These are phyloP conservation scores for Heteromyza rotundicornis DNA, from an alignment of 2,888 invertebrate species.

Conservation along the genomic window DNA sequence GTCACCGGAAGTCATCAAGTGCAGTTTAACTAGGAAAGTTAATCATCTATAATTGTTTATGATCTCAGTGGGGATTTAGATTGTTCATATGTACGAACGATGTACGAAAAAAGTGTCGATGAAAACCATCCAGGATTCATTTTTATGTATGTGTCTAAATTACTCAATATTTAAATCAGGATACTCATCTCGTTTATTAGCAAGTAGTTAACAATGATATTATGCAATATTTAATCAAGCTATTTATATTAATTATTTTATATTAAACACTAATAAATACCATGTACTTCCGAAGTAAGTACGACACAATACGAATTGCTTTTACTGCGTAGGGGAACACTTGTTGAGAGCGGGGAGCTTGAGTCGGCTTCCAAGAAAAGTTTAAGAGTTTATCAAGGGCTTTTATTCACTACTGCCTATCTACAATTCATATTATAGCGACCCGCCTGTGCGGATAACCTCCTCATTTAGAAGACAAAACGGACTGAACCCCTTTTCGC, in stretches of 20 bases:
- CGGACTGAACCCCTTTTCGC: neutral
- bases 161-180: neutral
- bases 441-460: too few relatives aligned
- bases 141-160: neutral
- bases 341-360: too few relatives aligned
- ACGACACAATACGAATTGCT: neutral
- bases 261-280: neutral
- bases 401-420: too few relatives aligned
- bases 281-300: neutral
- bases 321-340: too few relatives aligned
- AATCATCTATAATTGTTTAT: neutral
- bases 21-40: neutral
- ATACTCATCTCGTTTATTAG: neutral
- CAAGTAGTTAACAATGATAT: too few relatives aligned
- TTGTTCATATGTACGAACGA: too few relatives aligned
- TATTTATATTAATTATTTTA: neutral
- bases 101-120: too few relatives aligned
- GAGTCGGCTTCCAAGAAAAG: too few relatives aligned
- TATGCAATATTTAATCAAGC: neutral
- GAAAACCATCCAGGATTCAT: neutral
- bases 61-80: neutral
- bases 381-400: too few relatives aligned
- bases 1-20: too few relatives aligned
- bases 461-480: too few relatives aligned
- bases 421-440: too few relatives aligned